phyloP scores from a whole-genome alignment of 2,797 vertebrate genomes.

The Alcedo quadribrachys region DNA sequence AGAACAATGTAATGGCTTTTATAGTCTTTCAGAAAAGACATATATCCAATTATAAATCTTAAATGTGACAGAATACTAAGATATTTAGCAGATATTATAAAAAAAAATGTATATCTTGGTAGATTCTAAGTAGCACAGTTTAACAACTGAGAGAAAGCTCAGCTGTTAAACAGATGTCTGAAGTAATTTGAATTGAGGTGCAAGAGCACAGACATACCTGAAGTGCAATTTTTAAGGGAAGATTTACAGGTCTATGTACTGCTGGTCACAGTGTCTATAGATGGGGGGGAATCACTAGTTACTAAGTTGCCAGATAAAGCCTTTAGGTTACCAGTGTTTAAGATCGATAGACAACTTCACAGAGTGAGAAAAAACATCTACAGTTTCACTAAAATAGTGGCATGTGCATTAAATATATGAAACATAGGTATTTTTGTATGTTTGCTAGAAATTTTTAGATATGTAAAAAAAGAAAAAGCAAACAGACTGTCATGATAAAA shows the following conservation, averaged over 20 bases:
- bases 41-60: background rate
- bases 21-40: background rate
- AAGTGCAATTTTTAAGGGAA: background rate
- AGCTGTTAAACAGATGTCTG: background rate
- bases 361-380: background rate
- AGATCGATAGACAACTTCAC: background rate
- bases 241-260: background rate
- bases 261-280: background rate
- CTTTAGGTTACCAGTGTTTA: background rate
- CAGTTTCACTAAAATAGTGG: background rate
- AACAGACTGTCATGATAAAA: background rate
- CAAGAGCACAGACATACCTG: background rate
- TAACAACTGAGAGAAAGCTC: background rate
- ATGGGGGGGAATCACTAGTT: background rate
- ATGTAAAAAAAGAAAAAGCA: background rate
- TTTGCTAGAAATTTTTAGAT: background rate
- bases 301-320: slow-evolving; percentile 1
- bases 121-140: background rate
- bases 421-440: background rate
- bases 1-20: background rate
- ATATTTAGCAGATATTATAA: background rate
- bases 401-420: background rate
- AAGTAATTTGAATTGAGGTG: background rate
- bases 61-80: background rate
- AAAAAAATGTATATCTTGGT: background rate